Evolutionary conservation across 2,113 vertebrate genomes (phyloP), one percentile per base, ranked within the genome.

Genomic region (Furnarius figulus): DNA sequence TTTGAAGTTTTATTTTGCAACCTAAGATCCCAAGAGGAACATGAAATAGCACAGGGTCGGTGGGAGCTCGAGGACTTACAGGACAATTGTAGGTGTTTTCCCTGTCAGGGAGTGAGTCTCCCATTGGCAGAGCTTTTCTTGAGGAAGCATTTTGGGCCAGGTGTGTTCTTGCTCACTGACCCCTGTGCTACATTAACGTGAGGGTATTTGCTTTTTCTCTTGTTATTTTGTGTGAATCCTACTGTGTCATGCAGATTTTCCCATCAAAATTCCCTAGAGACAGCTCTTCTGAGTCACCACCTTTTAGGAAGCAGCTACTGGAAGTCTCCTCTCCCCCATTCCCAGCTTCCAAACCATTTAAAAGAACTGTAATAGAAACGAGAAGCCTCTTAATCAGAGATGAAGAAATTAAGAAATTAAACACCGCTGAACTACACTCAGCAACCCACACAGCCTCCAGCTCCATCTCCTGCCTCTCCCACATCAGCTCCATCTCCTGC

Each of bases 41-140:
- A 12, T 21, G 4, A 23, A 44, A 20, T 16, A 25, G 27, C 5
- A 2, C 28, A 33, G 33, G n/a, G 22, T 18, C 63, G 50, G 14
- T 37, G 30, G 20, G 71, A 35, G 25, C 5, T 19, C 25, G 25
- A 50, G 37, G 16, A 55, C 17, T 35, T 47, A 39, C 42, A 44
- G 33, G 75, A 28, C 4, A 31, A 71, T 12, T 47, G 40, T 47
- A 49, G 37, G 4, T 24, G 14, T 58, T 40, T 15, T 25, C 30
- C 70, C 33, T 24, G 70, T 25, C n/a, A 5, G 3, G 2, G 19
- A 50, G 4, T 0, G 2, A 39, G 28, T 25, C 58, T 67, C 62
- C 55, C n/a, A 9, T 39, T 46, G 42, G 25, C 62, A 39, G 40
- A 46, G 49, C n/a, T 71, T 22, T 76, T 28, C 55, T 74, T 22